Evolutionary conservation across 1,140 invertebrate genomes (phyloP).

Genomic region (Drosophila santomea): DNA sequence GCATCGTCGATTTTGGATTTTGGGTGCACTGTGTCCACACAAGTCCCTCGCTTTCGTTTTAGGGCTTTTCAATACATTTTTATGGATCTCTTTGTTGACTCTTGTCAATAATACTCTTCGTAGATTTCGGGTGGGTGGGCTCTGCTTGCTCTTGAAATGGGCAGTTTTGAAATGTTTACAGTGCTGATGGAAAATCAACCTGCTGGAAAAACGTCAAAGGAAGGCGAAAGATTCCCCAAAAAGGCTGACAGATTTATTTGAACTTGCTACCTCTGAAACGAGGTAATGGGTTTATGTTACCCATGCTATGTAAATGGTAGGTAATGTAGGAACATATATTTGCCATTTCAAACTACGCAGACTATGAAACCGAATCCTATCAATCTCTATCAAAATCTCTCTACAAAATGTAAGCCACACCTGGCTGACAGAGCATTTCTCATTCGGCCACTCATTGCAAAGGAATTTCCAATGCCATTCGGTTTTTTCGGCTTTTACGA

Average conservation of each 20-base stretch:
- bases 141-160: not conserved
- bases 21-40: slow-evolving; percentile 58
- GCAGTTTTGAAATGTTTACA: not conserved
- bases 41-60: slow-evolving; percentile 63
- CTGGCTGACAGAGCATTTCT: slow-evolving; percentile 31
- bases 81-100: slow-evolving; percentile 61
- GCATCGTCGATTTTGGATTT: slow-evolving; percentile 47
- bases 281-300: too few relatives aligned
- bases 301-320: too few relatives aligned
- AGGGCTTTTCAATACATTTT: slow-evolving; percentile 76
- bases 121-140: slow-evolving; percentile 1
- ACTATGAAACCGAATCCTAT: not conserved
- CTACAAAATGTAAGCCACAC: not conserved
- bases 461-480: slow-evolving; percentile 18
- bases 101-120: slow-evolving; percentile 55
- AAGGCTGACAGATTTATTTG: too few relatives aligned
- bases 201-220: not conserved
- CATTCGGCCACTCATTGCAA: slow-evolving; percentile 18
- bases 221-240: not conserved
- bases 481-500: slow-evolving; percentile 44
- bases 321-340: too few relatives aligned
- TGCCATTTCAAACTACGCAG: not conserved
- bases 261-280: too few relatives aligned
- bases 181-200: slow-evolving; percentile 2
- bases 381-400: too few relatives aligned